Evolutionary conservation across 2,888 invertebrate genomes (phyloP).

Genomic region (Schizaphis graminum): DNA sequence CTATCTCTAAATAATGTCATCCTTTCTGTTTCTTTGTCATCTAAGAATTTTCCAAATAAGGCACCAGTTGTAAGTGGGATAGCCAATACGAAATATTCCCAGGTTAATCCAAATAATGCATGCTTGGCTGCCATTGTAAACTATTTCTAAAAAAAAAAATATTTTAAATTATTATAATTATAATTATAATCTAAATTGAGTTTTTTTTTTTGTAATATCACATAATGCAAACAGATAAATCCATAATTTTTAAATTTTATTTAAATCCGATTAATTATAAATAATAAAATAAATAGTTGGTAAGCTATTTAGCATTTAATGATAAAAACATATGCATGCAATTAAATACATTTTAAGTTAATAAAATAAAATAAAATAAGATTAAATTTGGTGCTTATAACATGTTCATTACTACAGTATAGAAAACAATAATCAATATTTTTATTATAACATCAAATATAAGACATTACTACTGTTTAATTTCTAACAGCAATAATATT

Average conservation of each 20-base stretch:
- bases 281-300: background rate
- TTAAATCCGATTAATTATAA: background rate
- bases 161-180: background rate
- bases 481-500: too few species aligned
- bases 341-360: background rate
- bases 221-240: background rate
- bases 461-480: background rate
- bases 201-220: background rate
- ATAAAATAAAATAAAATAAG: background rate
- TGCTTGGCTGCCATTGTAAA: slow-evolving; percentile 66
- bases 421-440: background rate
- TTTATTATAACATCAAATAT: background rate
- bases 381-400: background rate
- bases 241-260: background rate
- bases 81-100: slow-evolving; percentile 73
- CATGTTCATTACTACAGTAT: background rate
- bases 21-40: slow-evolving; percentile 79
- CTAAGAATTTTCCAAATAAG: slow-evolving; percentile 77
- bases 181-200: background rate
- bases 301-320: background rate
- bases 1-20: slow-evolving; percentile 84
- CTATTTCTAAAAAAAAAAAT: slow-evolving; percentile 30
- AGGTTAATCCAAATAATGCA: slow-evolving; percentile 73
- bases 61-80: slow-evolving; percentile 75
- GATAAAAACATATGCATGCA: background rate